A percentile compares a stretch with the other conserved stretches of the same genome.
Evolutionary conservation across 1,140 invertebrate species (phyloP).

Genomic region (Laodelphax striatellus): DNA sequence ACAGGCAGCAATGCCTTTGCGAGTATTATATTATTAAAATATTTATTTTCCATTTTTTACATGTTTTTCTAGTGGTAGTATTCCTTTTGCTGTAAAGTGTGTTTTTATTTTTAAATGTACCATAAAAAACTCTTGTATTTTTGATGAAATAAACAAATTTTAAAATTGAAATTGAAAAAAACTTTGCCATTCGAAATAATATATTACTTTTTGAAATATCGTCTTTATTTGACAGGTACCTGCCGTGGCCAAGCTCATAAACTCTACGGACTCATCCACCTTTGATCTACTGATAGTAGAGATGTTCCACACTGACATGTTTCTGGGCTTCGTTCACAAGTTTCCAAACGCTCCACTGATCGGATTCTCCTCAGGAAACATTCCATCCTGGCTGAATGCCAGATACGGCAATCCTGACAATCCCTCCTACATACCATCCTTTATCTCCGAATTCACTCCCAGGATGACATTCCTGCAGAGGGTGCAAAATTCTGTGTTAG

Average conservation of each 20-base stretch:
- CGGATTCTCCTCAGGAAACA: conserved; percentile 27
- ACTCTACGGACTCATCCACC: conserved; percentile 24
- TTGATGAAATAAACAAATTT: too few relatives aligned
- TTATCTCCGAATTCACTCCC: conserved; percentile 34
- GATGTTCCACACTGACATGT: conserved; percentile 20
- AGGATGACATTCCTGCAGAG: conserved; percentile 43
- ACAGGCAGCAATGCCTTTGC: too few relatives aligned
- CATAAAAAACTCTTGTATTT: too few relatives aligned
- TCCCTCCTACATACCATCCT: conserved; percentile 38
- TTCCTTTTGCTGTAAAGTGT: too few relatives aligned
- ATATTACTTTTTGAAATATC: too few relatives aligned
- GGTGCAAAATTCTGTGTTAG: conserved; percentile 33
- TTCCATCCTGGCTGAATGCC: conserved; percentile 14
- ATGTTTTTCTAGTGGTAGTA: too few relatives aligned
- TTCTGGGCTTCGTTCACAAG: conserved; percentile 27
- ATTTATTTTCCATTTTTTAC: too few relatives aligned
- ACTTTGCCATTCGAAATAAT: too few relatives aligned
- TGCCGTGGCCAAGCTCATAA: conserved; percentile 36
- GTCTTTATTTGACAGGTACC: conserved; percentile 11
- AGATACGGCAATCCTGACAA: conserved; percentile 15
- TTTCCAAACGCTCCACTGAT: conserved; percentile 30
- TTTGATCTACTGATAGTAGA: conserved; percentile 23
- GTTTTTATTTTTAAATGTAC: too few relatives aligned
- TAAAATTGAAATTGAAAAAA: too few relatives aligned
- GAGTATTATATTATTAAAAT: too few relatives aligned